Conservation (phyloP, 2,797 vertebrate genomes). For the Chromis chromis region DNA sequence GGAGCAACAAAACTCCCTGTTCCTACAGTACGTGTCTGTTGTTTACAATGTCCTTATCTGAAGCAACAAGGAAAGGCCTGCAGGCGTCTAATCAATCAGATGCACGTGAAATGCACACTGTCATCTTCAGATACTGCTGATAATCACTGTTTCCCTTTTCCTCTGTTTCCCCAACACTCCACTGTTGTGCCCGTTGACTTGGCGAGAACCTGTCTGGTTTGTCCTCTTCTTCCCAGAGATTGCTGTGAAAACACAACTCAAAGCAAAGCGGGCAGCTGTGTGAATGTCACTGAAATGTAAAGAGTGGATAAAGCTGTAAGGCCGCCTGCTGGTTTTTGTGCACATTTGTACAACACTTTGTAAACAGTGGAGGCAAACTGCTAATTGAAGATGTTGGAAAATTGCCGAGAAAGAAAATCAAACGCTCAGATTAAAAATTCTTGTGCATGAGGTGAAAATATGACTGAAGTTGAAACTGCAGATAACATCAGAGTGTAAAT, state of each 20-base stretch:
- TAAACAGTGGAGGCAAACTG: slow-evolving; percentile 8
- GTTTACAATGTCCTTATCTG: slow-evolving; percentile 15
- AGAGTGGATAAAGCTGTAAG: slow-evolving; percentile 12
- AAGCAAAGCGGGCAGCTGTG: slow-evolving; percentile 18
- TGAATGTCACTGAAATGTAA: slow-evolving; percentile 61
- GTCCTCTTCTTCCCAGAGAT: slow-evolving; percentile 19
- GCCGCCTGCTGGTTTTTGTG: neutral
- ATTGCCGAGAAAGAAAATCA: neutral
- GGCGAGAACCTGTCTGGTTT: slow-evolving; percentile 39
- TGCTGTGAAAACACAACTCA: slow-evolving; percentile 22
- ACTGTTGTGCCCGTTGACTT: neutral
- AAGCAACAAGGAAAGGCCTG: slow-evolving; percentile 16
- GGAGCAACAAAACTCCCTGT: neutral
- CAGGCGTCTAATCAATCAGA: slow-evolving; percentile 4
- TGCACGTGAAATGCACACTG: neutral
- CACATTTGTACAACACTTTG: slow-evolving; percentile 10
- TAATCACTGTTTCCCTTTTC: neutral
- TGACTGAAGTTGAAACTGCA: neutral
- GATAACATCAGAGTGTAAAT: neutral
- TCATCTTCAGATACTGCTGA: neutral
- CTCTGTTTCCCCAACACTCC: slow-evolving; percentile 27
- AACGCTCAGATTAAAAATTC: neutral
- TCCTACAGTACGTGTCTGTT: neutral
- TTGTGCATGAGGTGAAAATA: neutral
- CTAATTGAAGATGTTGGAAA: neutral